These are phyloP conservation scores for Cyphomyrus plagiostoma DNA, from an alignment of 2,113 vertebrate genomes.

Conservation along the genomic window DNA sequence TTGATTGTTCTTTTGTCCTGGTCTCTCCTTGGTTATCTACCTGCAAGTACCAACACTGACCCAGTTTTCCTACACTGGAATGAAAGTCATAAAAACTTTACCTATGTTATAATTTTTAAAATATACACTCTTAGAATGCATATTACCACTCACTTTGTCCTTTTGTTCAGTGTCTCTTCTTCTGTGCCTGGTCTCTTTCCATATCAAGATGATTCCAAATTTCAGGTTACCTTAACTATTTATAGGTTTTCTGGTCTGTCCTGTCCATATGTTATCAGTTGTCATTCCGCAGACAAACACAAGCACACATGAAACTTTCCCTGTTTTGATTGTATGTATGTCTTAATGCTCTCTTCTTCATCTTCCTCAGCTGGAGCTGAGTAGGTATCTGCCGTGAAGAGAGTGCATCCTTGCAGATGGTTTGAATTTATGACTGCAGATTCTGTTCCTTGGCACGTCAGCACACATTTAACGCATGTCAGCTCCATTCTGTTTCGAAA, in stretches of 20 bases:
- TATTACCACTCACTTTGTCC: background rate
- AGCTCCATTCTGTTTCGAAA: conserved; percentile 11
- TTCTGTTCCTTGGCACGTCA: conserved; percentile 13
- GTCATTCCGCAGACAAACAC: background rate
- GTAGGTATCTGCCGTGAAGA: conserved; percentile 12
- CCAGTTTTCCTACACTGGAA: background rate
- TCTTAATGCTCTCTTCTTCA: conserved; percentile 1
- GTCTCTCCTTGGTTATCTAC: background rate
- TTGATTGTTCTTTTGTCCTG: background rate
- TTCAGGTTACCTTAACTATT: background rate
- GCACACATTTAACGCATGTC: conserved; percentile 1
- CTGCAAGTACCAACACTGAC: background rate
- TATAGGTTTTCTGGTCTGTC: background rate
- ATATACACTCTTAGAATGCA: background rate
- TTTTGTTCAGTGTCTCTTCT: background rate
- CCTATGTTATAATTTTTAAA: background rate
- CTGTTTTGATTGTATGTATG: background rate
- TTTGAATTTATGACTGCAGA: conserved; percentile 15
- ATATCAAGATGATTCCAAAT: background rate
- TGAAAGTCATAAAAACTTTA: background rate
- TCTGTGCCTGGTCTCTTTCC: background rate
- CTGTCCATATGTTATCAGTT: background rate
- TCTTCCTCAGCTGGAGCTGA: background rate
- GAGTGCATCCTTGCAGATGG: conserved; percentile 11
- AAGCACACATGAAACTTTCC: background rate